Percentiles rank a stretch among this genome's conserved stretches.
phyloP scores from a whole-genome alignment of 2,888 invertebrate genomes.

The Dendrolimus pini region DNA sequence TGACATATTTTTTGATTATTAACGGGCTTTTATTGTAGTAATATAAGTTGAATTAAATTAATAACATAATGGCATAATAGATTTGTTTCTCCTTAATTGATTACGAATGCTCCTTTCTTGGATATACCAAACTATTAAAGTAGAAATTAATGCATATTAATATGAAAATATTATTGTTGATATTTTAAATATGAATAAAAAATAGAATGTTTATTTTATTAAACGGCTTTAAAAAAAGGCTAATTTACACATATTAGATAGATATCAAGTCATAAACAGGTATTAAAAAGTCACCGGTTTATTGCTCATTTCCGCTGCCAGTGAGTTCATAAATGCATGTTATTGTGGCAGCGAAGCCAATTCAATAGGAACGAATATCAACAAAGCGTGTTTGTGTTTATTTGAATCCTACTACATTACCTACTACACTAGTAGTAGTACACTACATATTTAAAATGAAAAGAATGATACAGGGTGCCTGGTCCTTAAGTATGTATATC shows the following conservation, averaged over 20 bases:
- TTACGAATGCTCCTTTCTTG: too few relatives aligned
- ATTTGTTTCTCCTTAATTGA: too few relatives aligned
- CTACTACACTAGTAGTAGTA: too few relatives aligned
- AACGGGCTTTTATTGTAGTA: constrained; percentile 52
- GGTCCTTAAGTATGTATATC: background rate
- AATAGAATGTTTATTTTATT: background rate
- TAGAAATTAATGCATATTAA: too few relatives aligned
- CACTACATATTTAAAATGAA: too few relatives aligned
- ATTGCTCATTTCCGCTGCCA: constrained; percentile 31
- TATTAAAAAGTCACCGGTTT: constrained; percentile 24
- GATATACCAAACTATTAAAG: too few relatives aligned
- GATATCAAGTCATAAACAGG: constrained; percentile 32
- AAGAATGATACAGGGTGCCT: too few relatives aligned
- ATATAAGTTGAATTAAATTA: constrained; percentile 47
- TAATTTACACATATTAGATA: constrained; percentile 33
- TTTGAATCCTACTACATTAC: too few relatives aligned
- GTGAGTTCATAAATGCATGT: background rate
- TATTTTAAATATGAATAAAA: too few relatives aligned
- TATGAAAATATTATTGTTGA: too few relatives aligned
- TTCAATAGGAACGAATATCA: constrained; percentile 9
- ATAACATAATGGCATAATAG: constrained; percentile 14
- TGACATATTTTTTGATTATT: constrained; percentile 67
- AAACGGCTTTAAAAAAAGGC: constrained; percentile 18
- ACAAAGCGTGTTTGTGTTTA: constrained; percentile 21
- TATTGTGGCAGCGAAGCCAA: background rate